Conservation (phyloP, 2,888 invertebrate species). For the Callimorpha dominula region DNA sequence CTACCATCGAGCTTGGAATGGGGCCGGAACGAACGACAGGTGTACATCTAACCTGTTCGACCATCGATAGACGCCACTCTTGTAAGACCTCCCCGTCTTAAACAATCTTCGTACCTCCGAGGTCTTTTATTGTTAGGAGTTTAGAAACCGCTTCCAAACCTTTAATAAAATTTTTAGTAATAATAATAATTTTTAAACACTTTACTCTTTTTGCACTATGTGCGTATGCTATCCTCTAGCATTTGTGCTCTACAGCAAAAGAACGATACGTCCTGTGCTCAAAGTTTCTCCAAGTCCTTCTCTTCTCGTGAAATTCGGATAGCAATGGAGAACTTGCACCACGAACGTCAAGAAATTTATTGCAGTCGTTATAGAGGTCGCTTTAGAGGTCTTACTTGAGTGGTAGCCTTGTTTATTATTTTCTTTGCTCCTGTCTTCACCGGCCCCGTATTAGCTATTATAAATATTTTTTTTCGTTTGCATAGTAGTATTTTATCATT, state of each 20-base stretch:
- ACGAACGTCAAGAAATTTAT: neutral
- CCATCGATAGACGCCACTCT: conserved; percentile 30
- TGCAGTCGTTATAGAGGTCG: neutral
- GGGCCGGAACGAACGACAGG: conserved; percentile 85
- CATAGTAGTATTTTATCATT: conserved; percentile 41
- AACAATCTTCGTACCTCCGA: neutral
- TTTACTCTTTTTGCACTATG: neutral
- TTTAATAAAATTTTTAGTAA: neutral
- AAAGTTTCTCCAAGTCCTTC: neutral
- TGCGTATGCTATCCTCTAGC: neutral
- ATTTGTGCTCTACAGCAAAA: neutral
- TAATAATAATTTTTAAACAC: neutral
- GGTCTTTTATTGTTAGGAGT: conserved; percentile 2
- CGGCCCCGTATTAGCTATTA: conserved; percentile 74
- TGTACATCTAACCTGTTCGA: conserved; percentile 64
- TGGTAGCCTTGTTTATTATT: conserved; percentile 62
- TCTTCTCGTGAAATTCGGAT: neutral
- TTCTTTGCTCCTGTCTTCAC: conserved; percentile 81
- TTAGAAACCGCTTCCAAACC: neutral
- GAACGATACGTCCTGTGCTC: neutral
- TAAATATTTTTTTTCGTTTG: conserved; percentile 50
- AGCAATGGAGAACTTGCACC: neutral
- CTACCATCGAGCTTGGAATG: conserved; percentile 94
- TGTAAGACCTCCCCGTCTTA: conserved; percentile 38
- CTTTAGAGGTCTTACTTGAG: conserved; percentile 62